phyloP scores from a whole-genome alignment of 2,113 vertebrate genomes.

The Podarcis muralis region DNA sequence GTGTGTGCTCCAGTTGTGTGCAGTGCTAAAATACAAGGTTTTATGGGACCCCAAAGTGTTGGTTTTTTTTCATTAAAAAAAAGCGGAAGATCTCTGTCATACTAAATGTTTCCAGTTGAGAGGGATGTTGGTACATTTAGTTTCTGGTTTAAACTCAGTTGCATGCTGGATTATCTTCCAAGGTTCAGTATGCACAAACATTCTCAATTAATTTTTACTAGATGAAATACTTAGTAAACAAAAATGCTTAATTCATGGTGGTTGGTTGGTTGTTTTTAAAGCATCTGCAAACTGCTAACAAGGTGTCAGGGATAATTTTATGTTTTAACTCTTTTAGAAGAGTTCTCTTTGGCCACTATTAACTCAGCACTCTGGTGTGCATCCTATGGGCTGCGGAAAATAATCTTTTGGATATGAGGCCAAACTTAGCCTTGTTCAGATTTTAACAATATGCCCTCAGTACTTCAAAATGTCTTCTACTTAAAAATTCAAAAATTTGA shows the following conservation, averaged over 20 bases:
- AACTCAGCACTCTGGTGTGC: not conserved
- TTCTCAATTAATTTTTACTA: not conserved
- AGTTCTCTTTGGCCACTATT: not conserved
- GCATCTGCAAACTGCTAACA: not conserved
- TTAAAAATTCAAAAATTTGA: not conserved
- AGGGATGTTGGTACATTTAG: not conserved
- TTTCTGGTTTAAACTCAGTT: not conserved
- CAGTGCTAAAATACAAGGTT: not conserved
- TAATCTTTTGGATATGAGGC: not conserved
- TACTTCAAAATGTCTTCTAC: not conserved
- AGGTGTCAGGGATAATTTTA: not conserved
- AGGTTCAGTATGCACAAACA: not conserved
- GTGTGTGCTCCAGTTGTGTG: not conserved
- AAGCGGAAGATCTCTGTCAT: not conserved
- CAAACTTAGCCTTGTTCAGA: not conserved
- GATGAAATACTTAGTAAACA: not conserved
- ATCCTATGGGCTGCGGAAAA: not conserved
- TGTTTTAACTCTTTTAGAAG: not conserved
- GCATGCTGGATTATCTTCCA: not conserved
- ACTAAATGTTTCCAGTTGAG: not conserved
- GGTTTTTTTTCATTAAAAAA: not conserved
- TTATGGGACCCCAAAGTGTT: not conserved
- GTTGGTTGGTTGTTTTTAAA: not conserved
- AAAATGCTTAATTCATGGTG: not conserved
- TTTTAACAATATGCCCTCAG: no score